These are phyloP conservation scores for Biston stratarius DNA, from an alignment of 2,888 invertebrate genomes.

Conservation along the genomic window DNA sequence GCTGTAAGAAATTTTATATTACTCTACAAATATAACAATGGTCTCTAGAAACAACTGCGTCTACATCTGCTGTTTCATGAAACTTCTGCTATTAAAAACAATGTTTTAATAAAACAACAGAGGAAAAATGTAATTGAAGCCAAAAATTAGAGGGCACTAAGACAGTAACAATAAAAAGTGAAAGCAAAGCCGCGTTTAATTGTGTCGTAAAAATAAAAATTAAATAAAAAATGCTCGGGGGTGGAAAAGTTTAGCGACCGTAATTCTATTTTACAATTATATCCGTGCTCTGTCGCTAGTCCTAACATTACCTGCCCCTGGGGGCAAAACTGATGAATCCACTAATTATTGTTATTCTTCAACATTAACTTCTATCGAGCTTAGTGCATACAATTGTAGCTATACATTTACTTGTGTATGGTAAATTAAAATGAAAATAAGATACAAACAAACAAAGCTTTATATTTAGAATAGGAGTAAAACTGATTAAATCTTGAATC, in stretches of 20 bases:
- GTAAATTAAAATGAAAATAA: slow-evolving; percentile 16
- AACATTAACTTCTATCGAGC: background rate
- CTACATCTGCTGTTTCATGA: slow-evolving; percentile 44
- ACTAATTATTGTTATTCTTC: slow-evolving; percentile 11
- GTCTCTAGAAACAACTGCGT: slow-evolving; percentile 45
- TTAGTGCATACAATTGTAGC: background rate
- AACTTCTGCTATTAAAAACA: slow-evolving; percentile 74
- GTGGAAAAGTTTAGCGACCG: slow-evolving; percentile 80
- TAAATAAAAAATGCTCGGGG: slow-evolving; percentile 83
- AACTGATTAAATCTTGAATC: slow-evolving; percentile 51
- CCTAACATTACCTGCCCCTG: slow-evolving; percentile 73
- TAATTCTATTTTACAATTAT: slow-evolving; percentile 80
- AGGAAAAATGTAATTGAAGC: slow-evolving; percentile 80
- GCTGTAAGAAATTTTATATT: slow-evolving; percentile 8
- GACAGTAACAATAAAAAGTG: slow-evolving; percentile 85
- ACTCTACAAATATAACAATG: slow-evolving; percentile 31
- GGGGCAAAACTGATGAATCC: slow-evolving; percentile 52
- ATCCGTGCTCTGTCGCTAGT: slow-evolving; percentile 69
- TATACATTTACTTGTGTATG: no score
- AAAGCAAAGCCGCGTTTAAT: slow-evolving; percentile 86
- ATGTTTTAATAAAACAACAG: slow-evolving; percentile 79
- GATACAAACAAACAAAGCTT: slow-evolving; percentile 27
- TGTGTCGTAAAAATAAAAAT: slow-evolving; percentile 86
- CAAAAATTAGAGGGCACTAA: slow-evolving; percentile 84
- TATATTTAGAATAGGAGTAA: slow-evolving; percentile 46